Evolutionary conservation across 2,113 vertebrate species (phyloP), one percentile per base, ranked within the genome.

Genomic region (Suricata suricatta): DNA sequence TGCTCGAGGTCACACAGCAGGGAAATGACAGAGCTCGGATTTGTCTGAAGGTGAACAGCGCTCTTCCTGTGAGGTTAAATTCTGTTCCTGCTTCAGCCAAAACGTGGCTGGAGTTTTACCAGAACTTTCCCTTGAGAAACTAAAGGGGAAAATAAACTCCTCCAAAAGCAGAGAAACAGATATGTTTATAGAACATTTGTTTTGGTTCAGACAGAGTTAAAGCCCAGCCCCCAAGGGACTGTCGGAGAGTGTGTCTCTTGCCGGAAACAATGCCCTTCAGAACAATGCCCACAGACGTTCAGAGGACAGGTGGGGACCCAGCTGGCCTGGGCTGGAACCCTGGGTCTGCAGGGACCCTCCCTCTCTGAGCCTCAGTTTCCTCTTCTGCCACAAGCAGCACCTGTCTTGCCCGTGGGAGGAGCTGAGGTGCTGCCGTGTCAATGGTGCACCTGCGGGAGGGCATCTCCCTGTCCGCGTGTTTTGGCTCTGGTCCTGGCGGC

Each of bases 121-220:
- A 50, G 57, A 91, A 81, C 64, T 69, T 88, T 74, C 41, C 38
- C 47, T 27, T 17, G 66, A 92, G 83, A 93, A 96, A 85, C 86
- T 31, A 82, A 69, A 50, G 91, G 66, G 13, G 77, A 57, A 97
- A 72, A 68, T 47, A 47, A 87, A 84, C 33, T 72, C 57, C 47
- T 21, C 52, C 31, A 5, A 47, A 21, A 50, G 35, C 74, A 33
- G 84, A 76, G 74, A 66, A 88, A 80, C 44, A 54, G 29, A 8
- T 29, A 25, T 77, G 33, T 68, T 60, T 47, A 4, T 5, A 76
- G 88, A 64, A 68, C 54, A 92, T 50, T 29, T n/a, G 69, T 38
- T 80, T 81, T 31, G 35, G 0, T 5, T 35, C 93, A 77, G n/a
- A 23, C n/a, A 52, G 57, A 77, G 35, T 19, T 13, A 5, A 64